phyloP scores from a whole-genome alignment of 2,888 invertebrate species.

The Deroplatys truncata region DNA sequence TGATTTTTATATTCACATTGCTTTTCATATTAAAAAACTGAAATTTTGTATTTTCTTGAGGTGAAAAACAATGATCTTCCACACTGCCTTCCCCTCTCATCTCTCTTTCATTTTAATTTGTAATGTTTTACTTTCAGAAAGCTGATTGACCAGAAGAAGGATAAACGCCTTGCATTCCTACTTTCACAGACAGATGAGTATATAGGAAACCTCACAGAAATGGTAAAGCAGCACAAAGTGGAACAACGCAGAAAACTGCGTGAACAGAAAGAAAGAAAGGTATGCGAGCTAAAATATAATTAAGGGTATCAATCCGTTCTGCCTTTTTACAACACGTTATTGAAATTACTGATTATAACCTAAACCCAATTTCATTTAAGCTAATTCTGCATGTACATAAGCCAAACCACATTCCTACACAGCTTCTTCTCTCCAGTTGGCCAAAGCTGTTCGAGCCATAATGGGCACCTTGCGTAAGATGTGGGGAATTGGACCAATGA shows the following conservation, averaged over 20 bases:
- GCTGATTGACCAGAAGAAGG: constrained; percentile 63
- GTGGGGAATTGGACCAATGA: too few species aligned
- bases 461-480: too few species aligned
- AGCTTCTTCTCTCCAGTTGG: too few species aligned
- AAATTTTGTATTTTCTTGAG: too few species aligned
- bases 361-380: neutral
- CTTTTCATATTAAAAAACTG: neutral
- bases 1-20: neutral
- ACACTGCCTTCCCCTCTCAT: too few species aligned
- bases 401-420: neutral
- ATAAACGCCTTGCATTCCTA: constrained; percentile 57
- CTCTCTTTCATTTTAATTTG: neutral
- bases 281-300: neutral
- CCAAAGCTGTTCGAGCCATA: too few species aligned
- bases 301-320: neutral
- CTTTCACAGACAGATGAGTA: constrained; percentile 61
- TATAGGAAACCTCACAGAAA: constrained; percentile 53
- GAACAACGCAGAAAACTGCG: constrained; percentile 48
- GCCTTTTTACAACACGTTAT: neutral
- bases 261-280: constrained; percentile 43
- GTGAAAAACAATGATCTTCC: too few species aligned
- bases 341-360: neutral
- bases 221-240: constrained; percentile 50
- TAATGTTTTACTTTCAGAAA: constrained; percentile 41
- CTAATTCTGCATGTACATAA: neutral